Evolutionary conservation across 2,797 vertebrate species (phyloP), one percentile per base, ranked within the genome.

Genomic region (Pteronotus mesoamericanus): DNA sequence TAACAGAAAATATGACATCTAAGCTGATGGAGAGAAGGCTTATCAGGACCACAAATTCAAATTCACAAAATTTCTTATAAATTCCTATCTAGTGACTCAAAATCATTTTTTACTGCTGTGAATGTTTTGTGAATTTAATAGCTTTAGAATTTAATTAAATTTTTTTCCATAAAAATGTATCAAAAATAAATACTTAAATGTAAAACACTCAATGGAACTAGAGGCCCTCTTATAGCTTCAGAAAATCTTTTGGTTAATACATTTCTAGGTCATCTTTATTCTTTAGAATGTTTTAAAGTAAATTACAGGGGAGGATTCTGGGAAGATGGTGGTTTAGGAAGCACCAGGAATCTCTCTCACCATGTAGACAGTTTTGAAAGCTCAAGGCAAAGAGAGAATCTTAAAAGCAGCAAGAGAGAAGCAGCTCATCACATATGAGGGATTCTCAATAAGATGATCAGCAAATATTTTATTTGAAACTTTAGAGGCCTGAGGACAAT

Each of bases 71-170:
- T 51, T 72, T 46, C 24, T 66, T 77, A 34, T 57, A 86, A 64
- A 48, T 84, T 84, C 34, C 26, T 75, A 64, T 53, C 61, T 75
- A 34, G 29, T 92, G 57, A 59, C 11, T 59, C 51, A 48, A 66
- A 79, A 44, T 72, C 8, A 9, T 39, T 82, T 34, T 66, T 55
- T 26, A 37, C 15, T 84, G 10, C 21, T 16, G 2, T 86, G 42
- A 82, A 5, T 95, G 3, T 87, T 39, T 94, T 93, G 48, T 79
- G 72, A 69, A n/a, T 74, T 72, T 69, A 66, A 57, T 18, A 55
- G 11, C 15, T 78, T 94, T 29, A 96, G 53, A 75, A 44, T 89
- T 74, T 84, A 94, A 75, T 44, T 77, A 2, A 78, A 93, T 91
- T 66, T 0, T 1, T 42, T 74, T 39, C 21, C 37, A 69, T 69